Conservation (phyloP, 2,888 invertebrate genomes). For the Kuschelorhynchus macadamiae region DNA sequence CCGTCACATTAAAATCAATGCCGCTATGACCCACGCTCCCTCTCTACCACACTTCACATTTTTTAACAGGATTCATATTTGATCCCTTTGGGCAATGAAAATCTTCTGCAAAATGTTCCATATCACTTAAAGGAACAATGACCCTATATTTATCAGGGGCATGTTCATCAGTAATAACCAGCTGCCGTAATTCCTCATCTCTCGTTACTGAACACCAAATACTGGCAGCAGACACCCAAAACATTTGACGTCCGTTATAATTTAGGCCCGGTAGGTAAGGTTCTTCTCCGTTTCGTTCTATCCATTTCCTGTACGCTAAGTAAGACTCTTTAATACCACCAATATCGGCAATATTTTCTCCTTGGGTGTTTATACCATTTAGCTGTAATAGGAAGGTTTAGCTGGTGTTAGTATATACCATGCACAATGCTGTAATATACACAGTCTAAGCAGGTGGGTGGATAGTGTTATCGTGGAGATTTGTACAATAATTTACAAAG, state of each 20-base stretch:
- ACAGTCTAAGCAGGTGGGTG: conserved; percentile 7
- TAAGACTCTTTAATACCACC: conserved; percentile 94
- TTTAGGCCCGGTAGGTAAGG: conserved; percentile 62
- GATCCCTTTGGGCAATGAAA: conserved; percentile 74
- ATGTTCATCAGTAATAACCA: conserved; percentile 67
- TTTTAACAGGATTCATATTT: conserved; percentile 75
- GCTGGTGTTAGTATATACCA: conserved; percentile 53
- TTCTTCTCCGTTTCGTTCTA: conserved; percentile 63
- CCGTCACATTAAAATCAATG: not conserved
- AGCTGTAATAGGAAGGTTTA: conserved; percentile 72
- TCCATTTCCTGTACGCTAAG: conserved; percentile 65
- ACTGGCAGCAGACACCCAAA: conserved; percentile 75
- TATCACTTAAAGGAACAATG: conserved; percentile 74
- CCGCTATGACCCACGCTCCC: not conserved
- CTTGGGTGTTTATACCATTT: conserved; percentile 92
- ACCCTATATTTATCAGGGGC: conserved; percentile 73
- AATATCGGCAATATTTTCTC: conserved; percentile 96
- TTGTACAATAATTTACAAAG: not conserved
- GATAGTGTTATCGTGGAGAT: not conserved
- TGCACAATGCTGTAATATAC: conserved; percentile 38
- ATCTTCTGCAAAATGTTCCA: conserved; percentile 74
- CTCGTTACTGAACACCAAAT: conserved; percentile 73
- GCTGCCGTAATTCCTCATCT: conserved; percentile 64
- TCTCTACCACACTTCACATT: conserved; percentile 76
- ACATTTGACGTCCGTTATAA: conserved; percentile 69